Conservation (phyloP, 2,113 vertebrate genomes). For the Syrrhaptes paradoxus region DNA sequence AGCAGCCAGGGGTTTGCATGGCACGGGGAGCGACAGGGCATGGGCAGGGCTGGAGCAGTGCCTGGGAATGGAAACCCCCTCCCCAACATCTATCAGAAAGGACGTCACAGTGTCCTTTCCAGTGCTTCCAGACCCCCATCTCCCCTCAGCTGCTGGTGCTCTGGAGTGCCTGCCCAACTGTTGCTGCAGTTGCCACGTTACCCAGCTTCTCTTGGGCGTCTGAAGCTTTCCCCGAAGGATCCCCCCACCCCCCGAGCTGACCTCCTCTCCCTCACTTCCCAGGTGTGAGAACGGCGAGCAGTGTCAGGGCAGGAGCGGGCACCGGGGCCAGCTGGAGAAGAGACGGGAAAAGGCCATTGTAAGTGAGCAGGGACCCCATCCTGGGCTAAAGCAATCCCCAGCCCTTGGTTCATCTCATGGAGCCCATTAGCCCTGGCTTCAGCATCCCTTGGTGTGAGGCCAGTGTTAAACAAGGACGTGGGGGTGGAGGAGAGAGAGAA, state of each 20-base stretch:
- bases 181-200: fast-evolving
- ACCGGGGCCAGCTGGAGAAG: conserved; percentile 79
- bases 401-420: background rate
- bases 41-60: fast-evolving
- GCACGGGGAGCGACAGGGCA: background rate
- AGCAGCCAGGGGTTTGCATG: background rate
- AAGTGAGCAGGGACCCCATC: conserved; percentile 56
- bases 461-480: background rate
- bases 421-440: background rate
- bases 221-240: background rate
- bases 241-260: background rate
- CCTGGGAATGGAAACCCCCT: background rate
- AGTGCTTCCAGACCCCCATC: background rate
- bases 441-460: background rate
- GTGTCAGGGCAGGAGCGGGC: conserved; percentile 69
- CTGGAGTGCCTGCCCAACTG: fast-evolving
- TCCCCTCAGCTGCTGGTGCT: background rate
- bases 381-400: background rate
- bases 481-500: background rate
- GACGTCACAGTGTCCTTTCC: background rate
- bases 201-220: background rate
- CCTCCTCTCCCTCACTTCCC: conserved; percentile 53
- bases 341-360: conserved; percentile 86
- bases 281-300: conserved; percentile 81
- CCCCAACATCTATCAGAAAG: background rate